phyloP scores from a whole-genome alignment of 2,888 invertebrate genomes.

The Limnephilus lunatus region DNA sequence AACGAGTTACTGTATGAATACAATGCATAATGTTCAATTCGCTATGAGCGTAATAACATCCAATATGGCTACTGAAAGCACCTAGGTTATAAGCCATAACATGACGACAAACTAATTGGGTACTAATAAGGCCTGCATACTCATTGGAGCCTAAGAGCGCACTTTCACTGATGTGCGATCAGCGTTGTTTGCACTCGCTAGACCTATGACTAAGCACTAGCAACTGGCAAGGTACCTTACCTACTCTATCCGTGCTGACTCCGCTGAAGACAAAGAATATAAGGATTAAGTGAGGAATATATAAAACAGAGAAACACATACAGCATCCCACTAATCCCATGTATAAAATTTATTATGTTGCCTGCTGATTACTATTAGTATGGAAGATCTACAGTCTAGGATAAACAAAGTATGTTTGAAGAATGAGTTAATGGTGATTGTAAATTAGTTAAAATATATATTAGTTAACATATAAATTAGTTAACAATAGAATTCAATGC shows the following conservation, averaged over 20 bases:
- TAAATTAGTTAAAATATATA: no score
- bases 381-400: no score
- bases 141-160: not conserved
- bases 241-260: not conserved
- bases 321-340: not conserved
- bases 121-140: conserved; percentile 17
- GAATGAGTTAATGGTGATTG: no score
- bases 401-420: no score
- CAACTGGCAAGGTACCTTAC: not conserved
- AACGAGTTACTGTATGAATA: not conserved
- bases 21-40: not conserved
- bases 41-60: not conserved
- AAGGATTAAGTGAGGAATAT: not conserved
- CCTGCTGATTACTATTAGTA: no score
- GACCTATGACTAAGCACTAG: not conserved
- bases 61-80: not conserved
- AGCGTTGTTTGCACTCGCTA: not conserved
- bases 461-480: no score
- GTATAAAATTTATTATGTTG: not conserved
- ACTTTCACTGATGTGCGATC: conserved; percentile 2
- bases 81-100: not conserved
- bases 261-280: not conserved
- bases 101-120: conserved; percentile 4
- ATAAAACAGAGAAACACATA: not conserved
- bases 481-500: no score